Percentiles rank a stretch among this genome's conserved stretches.
phyloP scores from a whole-genome alignment of 2,113 vertebrate genomes.

The Scopus umbretta region DNA sequence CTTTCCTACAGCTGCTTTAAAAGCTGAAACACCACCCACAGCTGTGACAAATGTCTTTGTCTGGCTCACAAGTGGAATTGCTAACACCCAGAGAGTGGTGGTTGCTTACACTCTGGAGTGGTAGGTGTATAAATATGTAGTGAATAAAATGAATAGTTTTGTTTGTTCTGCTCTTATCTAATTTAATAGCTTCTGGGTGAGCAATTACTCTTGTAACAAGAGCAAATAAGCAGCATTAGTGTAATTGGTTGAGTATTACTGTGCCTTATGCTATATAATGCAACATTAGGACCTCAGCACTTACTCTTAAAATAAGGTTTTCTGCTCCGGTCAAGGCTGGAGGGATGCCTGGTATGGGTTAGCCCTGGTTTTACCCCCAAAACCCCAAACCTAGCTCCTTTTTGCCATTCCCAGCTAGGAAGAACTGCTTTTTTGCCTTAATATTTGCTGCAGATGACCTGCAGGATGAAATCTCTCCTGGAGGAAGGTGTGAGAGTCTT shows the following conservation, averaged over 20 bases:
- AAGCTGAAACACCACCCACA: background rate
- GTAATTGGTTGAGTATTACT: constrained; percentile 35
- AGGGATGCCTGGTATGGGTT: background rate
- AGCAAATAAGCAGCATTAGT: constrained; percentile 34
- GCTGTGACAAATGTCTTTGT: background rate
- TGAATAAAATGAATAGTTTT: constrained; percentile 54
- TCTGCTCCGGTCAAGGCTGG: background rate
- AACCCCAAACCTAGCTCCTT: background rate
- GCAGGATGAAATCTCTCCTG: background rate
- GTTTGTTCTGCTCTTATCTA: constrained; percentile 57
- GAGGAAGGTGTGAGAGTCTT: background rate
- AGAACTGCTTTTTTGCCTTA: background rate
- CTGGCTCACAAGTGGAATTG: background rate
- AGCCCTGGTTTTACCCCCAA: background rate
- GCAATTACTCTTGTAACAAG: constrained; percentile 40
- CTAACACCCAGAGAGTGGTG: background rate
- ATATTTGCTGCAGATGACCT: background rate
- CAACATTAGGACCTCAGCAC: background rate
- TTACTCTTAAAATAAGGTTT: background rate
- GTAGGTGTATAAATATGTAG: constrained; percentile 32
- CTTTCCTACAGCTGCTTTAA: background rate
- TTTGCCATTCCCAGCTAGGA: background rate
- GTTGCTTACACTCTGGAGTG: background rate
- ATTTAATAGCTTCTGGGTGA: constrained; percentile 60
- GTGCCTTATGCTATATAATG: background rate